Evolutionary conservation across 2,113 vertebrate species (phyloP), one percentile per base, ranked within the genome.

Genomic region (Trematomus loennbergii): DNA sequence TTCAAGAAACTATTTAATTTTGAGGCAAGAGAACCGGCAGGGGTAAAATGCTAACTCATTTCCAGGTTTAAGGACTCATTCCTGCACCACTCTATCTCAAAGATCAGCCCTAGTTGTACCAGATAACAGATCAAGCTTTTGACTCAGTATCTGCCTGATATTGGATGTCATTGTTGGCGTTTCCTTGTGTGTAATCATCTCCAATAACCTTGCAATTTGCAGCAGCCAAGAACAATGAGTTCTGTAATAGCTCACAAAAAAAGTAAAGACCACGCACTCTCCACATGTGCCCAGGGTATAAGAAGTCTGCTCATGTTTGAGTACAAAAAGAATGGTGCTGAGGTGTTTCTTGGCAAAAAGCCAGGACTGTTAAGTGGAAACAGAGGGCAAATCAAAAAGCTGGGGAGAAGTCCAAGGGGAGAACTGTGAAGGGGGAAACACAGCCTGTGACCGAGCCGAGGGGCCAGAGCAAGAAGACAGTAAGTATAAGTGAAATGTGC

Each of bases 351-450:
- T 94, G 91, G 91, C 88, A 76, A 79, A 78, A 20, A 67, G 88
- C 90, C 93, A 94, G 63, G 63, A 84, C 75, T 83, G 82, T 76
- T 93, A 92, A 93, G 90, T 93, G 87, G 89, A 93, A 93, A 93
- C 87, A 92, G 92, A 94, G 90, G 93, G 84, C 91, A 78, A 89
- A 92, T 90, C 84, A 89, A 82, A 91, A 93, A 74, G 67, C 49
- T n/a, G 53, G 75, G 40, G 79, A 88, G 84, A 87, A 78, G 68
- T 83, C 92, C 77, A 9, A 83, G 40, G 89, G 82, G 88, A 84
- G 74, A 55, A 65, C 45, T 75, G 49, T 61, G 64, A 53, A 66
- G 85, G 81, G 49, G 13, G 84, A 79, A 84, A 74, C 62, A 64
- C 66, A 25, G 80, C 36, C 65, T 78, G 73, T 74, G 70, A 89